Evolutionary conservation across 2,797 vertebrate genomes (phyloP).

Genomic region (Cheracebus regulus): DNA sequence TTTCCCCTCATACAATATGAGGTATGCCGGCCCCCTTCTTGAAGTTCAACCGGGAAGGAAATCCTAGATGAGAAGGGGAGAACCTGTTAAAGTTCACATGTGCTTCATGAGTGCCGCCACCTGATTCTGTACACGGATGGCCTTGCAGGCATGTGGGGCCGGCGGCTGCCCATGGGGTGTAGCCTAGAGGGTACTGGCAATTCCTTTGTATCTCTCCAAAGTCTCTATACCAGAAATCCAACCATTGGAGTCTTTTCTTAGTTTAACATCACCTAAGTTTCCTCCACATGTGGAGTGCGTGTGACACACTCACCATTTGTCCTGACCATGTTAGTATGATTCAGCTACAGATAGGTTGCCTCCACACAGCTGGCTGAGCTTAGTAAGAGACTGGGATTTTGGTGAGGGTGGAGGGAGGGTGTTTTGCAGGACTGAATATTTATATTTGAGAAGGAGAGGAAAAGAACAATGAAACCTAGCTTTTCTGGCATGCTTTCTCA

Average conservation of each 20-base stretch:
- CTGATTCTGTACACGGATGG: neutral
- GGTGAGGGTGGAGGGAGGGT: neutral
- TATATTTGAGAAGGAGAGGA: neutral
- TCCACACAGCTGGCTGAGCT: neutral
- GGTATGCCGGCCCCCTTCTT: neutral
- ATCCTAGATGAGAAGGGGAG: neutral
- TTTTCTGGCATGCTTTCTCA: neutral
- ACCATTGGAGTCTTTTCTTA: neutral
- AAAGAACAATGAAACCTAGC: neutral
- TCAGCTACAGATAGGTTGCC: neutral
- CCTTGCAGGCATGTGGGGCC: neutral
- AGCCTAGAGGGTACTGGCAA: neutral
- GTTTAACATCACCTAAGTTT: neutral
- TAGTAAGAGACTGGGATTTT: neutral
- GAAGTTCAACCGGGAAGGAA: neutral
- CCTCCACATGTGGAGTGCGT: neutral
- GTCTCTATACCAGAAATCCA: neutral
- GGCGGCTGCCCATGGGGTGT: neutral
- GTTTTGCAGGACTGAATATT: neutral
- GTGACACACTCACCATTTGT: neutral
- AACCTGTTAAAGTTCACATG: neutral
- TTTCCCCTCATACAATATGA: neutral
- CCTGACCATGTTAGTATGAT: neutral
- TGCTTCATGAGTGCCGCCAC: neutral
- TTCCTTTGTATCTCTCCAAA: neutral